Conservation (phyloP, 2,888 invertebrate species). For the Leptinotarsa peninsularis region DNA sequence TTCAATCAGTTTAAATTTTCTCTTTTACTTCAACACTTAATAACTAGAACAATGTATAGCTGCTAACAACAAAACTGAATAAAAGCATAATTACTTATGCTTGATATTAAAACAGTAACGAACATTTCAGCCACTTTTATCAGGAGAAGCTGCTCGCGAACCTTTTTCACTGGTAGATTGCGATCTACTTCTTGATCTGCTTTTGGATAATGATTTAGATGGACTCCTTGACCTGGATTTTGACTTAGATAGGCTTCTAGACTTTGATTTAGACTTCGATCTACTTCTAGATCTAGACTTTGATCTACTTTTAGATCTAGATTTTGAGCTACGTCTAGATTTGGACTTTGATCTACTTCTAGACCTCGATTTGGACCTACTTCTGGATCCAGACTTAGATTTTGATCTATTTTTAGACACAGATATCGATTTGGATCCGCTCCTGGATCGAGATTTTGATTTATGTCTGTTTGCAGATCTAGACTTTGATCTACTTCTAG, state of each 20-base stretch:
- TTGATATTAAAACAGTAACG: background rate
- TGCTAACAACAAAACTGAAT: too few species aligned
- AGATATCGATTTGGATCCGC: constrained; percentile 44
- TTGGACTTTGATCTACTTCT: constrained; percentile 48
- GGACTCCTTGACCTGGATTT: constrained; percentile 49
- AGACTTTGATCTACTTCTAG: constrained; percentile 1
- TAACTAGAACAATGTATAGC: background rate
- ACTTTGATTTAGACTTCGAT: constrained; percentile 40
- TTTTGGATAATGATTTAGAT: constrained; percentile 47
- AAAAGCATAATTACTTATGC: too few species aligned
- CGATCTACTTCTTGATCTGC: constrained; percentile 46
- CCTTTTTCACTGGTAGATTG: constrained; percentile 15
- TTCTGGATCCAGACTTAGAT: constrained; percentile 39
- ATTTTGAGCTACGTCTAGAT: constrained; percentile 48
- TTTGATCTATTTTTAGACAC: constrained; percentile 40
- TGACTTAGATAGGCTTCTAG: constrained; percentile 48
- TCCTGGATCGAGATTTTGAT: constrained; percentile 48
- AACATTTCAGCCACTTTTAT: constrained; percentile 4
- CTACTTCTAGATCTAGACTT: constrained; percentile 41
- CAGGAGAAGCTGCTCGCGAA: constrained; percentile 1
- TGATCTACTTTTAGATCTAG: constrained; percentile 49
- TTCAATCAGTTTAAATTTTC: background rate
- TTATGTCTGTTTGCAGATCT: constrained; percentile 48
- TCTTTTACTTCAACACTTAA: too few species aligned
- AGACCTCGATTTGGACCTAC: constrained; percentile 45